phyloP scores from a whole-genome alignment of 64 coral and sea anemone species.

The Pocillopora verrucosa region DNA sequence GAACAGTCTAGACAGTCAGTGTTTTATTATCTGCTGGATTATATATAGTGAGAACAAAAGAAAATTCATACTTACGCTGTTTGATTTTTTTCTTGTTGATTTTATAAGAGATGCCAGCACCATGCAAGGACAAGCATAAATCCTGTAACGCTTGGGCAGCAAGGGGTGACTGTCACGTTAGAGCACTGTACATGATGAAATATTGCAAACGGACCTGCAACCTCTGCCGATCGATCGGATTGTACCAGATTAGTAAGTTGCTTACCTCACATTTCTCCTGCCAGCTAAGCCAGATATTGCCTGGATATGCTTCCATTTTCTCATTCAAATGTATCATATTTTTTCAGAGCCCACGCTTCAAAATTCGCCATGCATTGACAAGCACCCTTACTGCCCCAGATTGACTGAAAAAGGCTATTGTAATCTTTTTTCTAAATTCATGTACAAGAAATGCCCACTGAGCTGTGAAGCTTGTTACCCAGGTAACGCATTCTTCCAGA shows the following conservation, averaged over 20 bases:
- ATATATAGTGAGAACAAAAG: too few relatives aligned
- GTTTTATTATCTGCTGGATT: too few relatives aligned
- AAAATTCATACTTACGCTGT: not conserved
- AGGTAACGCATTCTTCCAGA: not conserved
- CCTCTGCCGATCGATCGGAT: constrained; percentile 16
- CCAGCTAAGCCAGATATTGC: not conserved
- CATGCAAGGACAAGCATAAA: constrained; percentile 14
- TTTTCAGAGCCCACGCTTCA: not conserved
- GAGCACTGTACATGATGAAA: constrained; percentile 44
- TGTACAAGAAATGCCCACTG: constrained; percentile 41
- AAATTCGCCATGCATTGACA: constrained; percentile 17
- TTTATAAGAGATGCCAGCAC: not conserved
- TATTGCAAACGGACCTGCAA: constrained; percentile 34
- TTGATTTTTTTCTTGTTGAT: not conserved
- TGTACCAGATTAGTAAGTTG: constrained; percentile 21
- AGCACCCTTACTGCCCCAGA: not conserved
- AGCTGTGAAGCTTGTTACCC: constrained; percentile 36
- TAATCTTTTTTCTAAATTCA: constrained; percentile 33
- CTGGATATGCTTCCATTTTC: not conserved
- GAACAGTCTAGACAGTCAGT: too few relatives aligned
- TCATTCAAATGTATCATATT: not conserved
- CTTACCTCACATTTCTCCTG: not conserved
- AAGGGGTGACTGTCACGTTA: constrained; percentile 26
- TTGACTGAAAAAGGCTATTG: constrained; percentile 22
- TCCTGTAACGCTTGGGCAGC: constrained; percentile 21